Conservation (phyloP, 1,140 invertebrate genomes). For the Cryptotermes secundus region DNA sequence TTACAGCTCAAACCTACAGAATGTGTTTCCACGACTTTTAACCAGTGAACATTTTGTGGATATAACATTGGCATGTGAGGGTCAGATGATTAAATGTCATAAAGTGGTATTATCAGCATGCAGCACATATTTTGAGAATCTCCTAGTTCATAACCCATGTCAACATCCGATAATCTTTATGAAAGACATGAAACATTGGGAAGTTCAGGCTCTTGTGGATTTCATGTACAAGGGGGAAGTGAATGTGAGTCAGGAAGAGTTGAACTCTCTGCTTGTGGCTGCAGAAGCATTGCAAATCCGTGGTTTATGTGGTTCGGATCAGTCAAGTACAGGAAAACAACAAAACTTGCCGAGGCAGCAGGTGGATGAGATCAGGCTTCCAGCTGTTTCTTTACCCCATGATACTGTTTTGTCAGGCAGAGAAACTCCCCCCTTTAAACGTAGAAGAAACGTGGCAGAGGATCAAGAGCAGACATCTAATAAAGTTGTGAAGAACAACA, state of each 20-base stretch:
- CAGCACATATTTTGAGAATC: slow-evolving; percentile 50
- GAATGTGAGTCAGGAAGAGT: slow-evolving; percentile 78
- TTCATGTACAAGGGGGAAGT: slow-evolving; percentile 89
- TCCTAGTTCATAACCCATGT: slow-evolving; percentile 50
- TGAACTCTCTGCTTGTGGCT: slow-evolving; percentile 74
- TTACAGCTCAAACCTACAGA: slow-evolving; percentile 80
- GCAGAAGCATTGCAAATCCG: slow-evolving; percentile 64
- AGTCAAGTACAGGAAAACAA: neutral
- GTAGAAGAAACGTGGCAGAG: neutral
- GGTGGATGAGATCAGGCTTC: neutral
- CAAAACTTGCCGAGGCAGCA: neutral
- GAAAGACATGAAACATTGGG: slow-evolving; percentile 56
- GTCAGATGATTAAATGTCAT: slow-evolving; percentile 83
- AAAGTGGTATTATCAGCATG: slow-evolving; percentile 60
- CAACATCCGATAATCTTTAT: slow-evolving; percentile 52
- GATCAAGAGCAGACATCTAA: slow-evolving; percentile 7
- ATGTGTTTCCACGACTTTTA: slow-evolving; percentile 73
- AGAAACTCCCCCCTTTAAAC: neutral
- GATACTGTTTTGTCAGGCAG: slow-evolving; percentile 18
- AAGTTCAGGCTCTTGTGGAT: slow-evolving; percentile 79
- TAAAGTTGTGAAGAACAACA: neutral
- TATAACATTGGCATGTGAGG: slow-evolving; percentile 85
- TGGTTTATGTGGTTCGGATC: slow-evolving; percentile 32
- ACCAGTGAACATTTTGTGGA: slow-evolving; percentile 86
- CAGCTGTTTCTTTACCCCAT: slow-evolving; percentile 24